A percentile compares a stretch with the other conserved stretches of the same genome.
Evolutionary conservation across 2,797 vertebrate genomes (phyloP).

Genomic region (Simalia tracyae): DNA sequence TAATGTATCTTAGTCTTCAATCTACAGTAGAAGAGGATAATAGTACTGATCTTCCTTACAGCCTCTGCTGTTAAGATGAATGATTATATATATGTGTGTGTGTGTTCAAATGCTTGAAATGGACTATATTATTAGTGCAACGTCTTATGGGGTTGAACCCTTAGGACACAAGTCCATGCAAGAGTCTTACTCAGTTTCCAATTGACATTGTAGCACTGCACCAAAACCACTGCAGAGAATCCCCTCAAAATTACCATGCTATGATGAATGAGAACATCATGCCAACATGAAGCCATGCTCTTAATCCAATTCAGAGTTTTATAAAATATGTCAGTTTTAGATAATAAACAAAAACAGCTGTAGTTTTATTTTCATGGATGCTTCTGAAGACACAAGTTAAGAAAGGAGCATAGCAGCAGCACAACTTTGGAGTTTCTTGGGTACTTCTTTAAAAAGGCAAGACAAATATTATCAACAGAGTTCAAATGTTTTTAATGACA

Average conservation of each 20-base stretch:
- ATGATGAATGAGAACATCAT: neutral
- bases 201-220: neutral
- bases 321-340: neutral
- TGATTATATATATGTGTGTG: neutral
- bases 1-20: neutral
- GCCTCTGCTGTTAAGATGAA: neutral
- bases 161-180: neutral
- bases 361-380: neutral
- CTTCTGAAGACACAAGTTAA: neutral
- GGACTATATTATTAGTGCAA: neutral
- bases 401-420: neutral
- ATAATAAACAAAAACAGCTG: conserved; percentile 2
- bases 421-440: neutral
- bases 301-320: neutral
- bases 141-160: neutral
- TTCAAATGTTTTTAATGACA: neutral
- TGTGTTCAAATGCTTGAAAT: neutral
- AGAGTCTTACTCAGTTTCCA: neutral
- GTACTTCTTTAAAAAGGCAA: neutral
- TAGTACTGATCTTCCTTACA: neutral
- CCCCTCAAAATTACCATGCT: neutral
- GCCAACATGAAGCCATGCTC: neutral
- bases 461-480: neutral
- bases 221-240: neutral
- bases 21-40: neutral